Base-by-base conservation (phyloP, 2,113 vertebrate genomes). In the Microcebus tavaratra region DNA sequence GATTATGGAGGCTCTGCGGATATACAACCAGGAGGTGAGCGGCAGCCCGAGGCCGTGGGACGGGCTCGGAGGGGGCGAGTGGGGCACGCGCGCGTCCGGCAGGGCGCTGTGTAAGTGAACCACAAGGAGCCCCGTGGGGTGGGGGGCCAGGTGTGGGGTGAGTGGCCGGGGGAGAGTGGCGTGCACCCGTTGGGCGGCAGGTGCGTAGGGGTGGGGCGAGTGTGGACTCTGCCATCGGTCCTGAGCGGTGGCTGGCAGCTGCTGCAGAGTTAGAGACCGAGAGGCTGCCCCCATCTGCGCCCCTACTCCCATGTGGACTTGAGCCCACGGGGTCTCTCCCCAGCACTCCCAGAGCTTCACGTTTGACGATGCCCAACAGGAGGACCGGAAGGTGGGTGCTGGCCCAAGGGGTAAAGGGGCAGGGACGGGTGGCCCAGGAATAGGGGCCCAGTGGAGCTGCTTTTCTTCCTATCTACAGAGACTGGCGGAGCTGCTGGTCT, bases 291-390 rank as follows among this genome's bases (percentile, higher is more conserved):
- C 25, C 6, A 0, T 11, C 29, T 6, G 8, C 23, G 55, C 14
- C 11, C 23, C 80, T 63, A 9, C 39, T 45, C n/a, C 31, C 21
- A 0, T 15, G 45, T 15, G n/a, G 6, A 29, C 29, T 61, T 85
- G 87, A 14, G 42, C 31, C 5, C 39, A 5, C 50, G 17, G 23
- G 76, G 8, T 96, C 83, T 98, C 78, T 59, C 36, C 92, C 36
- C 98, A 99, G 99, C 99, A 99, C 95, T 99, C 97, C 55, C 99
- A 99, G 97, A 99, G 99, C 97, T 99, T 99, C 98, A 98, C 98
- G 42, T 99, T 99, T 31, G 99, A 98, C 0, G 98, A 98, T 68
- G 99, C 99, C 78, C 99, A 99, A 6, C 98, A 98, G 83, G 98
- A 98, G 27, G 98, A 99, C 84, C 98, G 99, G 98, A 98, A 99